phyloP scores from a whole-genome alignment of 2,888 invertebrate genomes.

The Metalampra italica region DNA sequence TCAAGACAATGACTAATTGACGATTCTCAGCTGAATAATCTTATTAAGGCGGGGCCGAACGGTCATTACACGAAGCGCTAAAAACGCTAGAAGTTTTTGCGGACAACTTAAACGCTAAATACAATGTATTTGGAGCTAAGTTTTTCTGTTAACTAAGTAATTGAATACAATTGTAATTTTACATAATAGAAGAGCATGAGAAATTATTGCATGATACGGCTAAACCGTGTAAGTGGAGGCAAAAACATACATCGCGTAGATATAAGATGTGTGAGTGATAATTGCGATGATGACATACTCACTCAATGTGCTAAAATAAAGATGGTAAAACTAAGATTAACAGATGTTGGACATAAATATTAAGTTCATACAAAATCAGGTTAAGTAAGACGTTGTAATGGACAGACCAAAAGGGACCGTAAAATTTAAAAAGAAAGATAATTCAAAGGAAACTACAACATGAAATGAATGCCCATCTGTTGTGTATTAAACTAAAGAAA shows the following conservation, averaged over 20 bases:
- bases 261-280: not conserved
- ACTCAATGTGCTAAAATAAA: not conserved
- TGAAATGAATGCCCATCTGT: not conserved
- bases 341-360: no score
- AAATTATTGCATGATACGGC: conserved; percentile 16
- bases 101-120: not conserved
- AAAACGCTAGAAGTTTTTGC: conserved; percentile 14
- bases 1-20: conserved; percentile 43
- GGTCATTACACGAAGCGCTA: conserved; percentile 17
- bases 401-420: no score
- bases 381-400: no score
- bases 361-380: no score
- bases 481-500: not conserved
- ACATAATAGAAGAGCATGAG: conserved; percentile 11
- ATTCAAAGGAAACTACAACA: not conserved
- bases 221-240: not conserved
- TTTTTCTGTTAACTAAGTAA: conserved; percentile 9
- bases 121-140: not conserved
- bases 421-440: no score
- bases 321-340: no score
- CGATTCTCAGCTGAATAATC: conserved; percentile 26
- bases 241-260: not conserved
- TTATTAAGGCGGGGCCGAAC: conserved; percentile 22
- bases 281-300: not conserved
- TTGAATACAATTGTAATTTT: conserved; percentile 12